A percentile compares a stretch with the other conserved stretches of the same genome.
Conservation (phyloP, 2,888 invertebrate genomes). For the Oxyscelio sp. region DNA sequence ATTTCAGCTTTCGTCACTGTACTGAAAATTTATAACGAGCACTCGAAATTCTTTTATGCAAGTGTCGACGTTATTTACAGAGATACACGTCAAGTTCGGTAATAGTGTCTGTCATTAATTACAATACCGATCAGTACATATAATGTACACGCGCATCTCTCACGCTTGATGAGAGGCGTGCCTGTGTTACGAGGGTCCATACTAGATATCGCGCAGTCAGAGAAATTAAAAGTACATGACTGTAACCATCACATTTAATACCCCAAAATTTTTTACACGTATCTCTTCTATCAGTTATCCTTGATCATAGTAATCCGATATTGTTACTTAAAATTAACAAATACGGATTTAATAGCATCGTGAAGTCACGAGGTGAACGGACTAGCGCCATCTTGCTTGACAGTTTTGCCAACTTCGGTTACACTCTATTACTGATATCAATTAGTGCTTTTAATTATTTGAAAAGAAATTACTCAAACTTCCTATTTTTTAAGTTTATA, state of each 20-base stretch:
- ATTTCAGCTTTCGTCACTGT: constrained; percentile 52
- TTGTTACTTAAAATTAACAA: no score
- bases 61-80: constrained; percentile 67
- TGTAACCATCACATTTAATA: constrained; percentile 9
- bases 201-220: not conserved
- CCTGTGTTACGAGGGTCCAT: no score
- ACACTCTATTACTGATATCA: no score
- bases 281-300: constrained; percentile 1
- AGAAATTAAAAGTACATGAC: constrained; percentile 1
- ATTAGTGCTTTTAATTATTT: no score
- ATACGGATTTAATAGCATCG: no score
- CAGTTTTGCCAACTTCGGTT: no score
- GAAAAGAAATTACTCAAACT: no score
- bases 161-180: not conserved
- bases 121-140: constrained; percentile 66
- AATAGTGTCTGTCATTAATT: constrained; percentile 74
- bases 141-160: constrained; percentile 36
- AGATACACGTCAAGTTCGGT: constrained; percentile 59
- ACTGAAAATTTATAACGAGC: constrained; percentile 72
- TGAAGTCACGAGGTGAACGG: no score
- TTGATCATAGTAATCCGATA: not conserved
- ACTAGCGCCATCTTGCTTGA: no score
- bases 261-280: not conserved
- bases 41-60: constrained; percentile 62
- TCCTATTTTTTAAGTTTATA: no score